Evolutionary conservation across 2,113 vertebrate genomes (phyloP).

Genomic region (Grammatotria lemairii): DNA sequence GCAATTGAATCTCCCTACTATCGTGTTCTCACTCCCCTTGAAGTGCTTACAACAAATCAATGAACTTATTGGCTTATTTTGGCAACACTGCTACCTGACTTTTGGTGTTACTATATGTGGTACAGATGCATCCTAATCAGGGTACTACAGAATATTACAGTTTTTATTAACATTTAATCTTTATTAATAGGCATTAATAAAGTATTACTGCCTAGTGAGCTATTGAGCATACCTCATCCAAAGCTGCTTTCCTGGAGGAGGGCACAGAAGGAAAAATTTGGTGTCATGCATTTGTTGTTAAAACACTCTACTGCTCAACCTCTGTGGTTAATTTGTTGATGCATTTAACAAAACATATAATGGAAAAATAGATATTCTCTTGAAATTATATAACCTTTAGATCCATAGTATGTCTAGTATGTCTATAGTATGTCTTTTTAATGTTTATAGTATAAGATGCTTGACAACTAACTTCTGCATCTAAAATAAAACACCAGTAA

Average conservation of each 20-base stretch:
- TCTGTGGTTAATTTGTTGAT: not conserved
- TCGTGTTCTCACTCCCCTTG: slow-evolving; percentile 2
- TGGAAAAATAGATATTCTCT: not conserved
- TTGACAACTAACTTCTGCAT: not conserved
- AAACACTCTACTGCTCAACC: not conserved
- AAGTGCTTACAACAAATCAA: slow-evolving; percentile 20
- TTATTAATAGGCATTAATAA: not conserved
- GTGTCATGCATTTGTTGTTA: not conserved
- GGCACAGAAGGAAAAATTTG: accelerated
- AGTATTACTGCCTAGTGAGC: not conserved
- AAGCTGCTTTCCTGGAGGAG: not conserved
- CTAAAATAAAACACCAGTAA: not conserved
- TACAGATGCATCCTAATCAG: not conserved
- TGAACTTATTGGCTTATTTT: slow-evolving; percentile 22
- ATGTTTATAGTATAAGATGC: not conserved
- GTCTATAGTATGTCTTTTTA: not conserved
- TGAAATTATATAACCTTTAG: not conserved
- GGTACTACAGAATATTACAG: not conserved
- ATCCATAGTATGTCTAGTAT: not conserved
- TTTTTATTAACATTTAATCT: not conserved
- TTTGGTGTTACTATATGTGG: not conserved
- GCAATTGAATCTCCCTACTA: not conserved
- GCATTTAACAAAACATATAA: not conserved
- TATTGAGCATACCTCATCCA: not conserved
- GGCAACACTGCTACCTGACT: not conserved